Evolutionary conservation across 2,113 vertebrate species (phyloP).

Genomic region (Nibea coibor): DNA sequence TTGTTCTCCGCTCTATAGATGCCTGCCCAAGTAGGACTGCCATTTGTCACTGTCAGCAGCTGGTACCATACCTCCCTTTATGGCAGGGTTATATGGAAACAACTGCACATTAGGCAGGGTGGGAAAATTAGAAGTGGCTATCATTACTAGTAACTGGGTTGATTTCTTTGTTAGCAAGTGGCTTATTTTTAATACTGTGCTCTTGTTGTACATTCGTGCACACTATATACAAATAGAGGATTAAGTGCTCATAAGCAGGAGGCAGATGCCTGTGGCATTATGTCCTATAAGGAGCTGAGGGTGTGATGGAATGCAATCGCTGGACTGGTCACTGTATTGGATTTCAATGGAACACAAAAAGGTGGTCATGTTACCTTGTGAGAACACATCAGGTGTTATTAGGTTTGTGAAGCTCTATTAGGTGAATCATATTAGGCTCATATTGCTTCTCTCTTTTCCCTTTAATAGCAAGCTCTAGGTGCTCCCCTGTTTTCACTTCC

Average conservation of each 20-base stretch:
- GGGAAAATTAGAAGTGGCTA: slow-evolving; percentile 13
- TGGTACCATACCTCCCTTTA: slow-evolving; percentile 10
- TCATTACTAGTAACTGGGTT: slow-evolving; percentile 22
- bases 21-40: slow-evolving; percentile 22
- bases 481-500: background rate
- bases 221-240: background rate
- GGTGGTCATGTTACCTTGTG: slow-evolving; percentile 15
- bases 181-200: background rate
- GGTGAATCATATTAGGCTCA: slow-evolving; percentile 31
- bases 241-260: background rate
- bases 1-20: slow-evolving; percentile 56
- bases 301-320: slow-evolving; percentile 12
- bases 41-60: slow-evolving; percentile 73
- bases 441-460: slow-evolving; percentile 22
- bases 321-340: slow-evolving; percentile 13
- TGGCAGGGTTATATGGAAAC: slow-evolving; percentile 22
- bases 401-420: slow-evolving; percentile 32
- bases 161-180: slow-evolving; percentile 32
- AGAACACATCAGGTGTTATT: slow-evolving; percentile 39
- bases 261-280: background rate
- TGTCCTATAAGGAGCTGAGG: slow-evolving; percentile 19
- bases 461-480: slow-evolving; percentile 9
- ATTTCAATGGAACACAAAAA: slow-evolving; percentile 26
- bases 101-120: slow-evolving; percentile 18
- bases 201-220: background rate